Conservation (phyloP, 2,797 vertebrate species). For the Yasuhikotakia modesta region DNA sequence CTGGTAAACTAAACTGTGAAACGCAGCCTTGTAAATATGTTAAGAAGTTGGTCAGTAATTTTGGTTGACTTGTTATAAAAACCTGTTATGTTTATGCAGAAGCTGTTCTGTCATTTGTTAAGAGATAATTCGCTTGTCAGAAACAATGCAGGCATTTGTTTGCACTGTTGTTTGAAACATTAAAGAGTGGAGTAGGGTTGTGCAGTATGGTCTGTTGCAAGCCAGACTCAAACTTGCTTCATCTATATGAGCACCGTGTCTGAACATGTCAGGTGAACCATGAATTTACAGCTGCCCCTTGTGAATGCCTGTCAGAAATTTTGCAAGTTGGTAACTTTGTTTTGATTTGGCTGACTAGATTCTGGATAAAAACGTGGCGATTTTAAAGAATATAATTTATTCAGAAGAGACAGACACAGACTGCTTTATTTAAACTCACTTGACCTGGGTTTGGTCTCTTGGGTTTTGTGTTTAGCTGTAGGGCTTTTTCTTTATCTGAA, state of each 20-base stretch:
- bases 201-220: too few relatives aligned
- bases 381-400: not conserved
- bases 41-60: not conserved
- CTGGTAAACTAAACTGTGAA: not conserved
- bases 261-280: slow-evolving; percentile 12
- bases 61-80: not conserved
- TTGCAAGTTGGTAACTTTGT: slow-evolving; percentile 40
- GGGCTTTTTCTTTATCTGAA: slow-evolving; percentile 59
- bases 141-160: too few relatives aligned
- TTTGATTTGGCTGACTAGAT: too few relatives aligned
- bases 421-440: slow-evolving; percentile 52
- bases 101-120: too few relatives aligned
- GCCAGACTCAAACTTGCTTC: too few relatives aligned
- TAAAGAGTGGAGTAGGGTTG: too few relatives aligned
- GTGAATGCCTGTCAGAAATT: slow-evolving; percentile 11
- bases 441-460: slow-evolving; percentile 69
- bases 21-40: not conserved
- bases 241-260: not conserved
- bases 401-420: not conserved
- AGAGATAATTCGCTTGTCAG: too few relatives aligned
- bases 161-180: too few relatives aligned
- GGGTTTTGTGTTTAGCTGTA: slow-evolving; percentile 67
- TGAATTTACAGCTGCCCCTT: not conserved
- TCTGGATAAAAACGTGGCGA: not conserved
- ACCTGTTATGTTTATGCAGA: too few relatives aligned